Conservation (phyloP, 2,113 vertebrate species). For the Hiodon alosoides region DNA sequence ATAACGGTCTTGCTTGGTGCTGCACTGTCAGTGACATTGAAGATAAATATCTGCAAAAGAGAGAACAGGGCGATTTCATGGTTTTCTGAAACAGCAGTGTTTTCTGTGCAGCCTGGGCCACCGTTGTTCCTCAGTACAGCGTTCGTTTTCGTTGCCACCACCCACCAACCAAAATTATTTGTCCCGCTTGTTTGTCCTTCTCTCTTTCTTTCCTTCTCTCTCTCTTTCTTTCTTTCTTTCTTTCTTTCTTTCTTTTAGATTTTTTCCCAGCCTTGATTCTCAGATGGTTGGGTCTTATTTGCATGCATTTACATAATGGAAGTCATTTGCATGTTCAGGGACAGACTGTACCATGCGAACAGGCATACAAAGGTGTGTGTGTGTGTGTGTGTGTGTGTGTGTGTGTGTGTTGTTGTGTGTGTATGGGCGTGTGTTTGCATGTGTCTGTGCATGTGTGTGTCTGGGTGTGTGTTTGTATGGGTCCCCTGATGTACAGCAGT, state of each 20-base stretch:
- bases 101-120: constrained; percentile 49
- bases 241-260: constrained; percentile 61
- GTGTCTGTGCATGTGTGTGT: constrained; percentile 5
- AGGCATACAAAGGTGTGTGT: constrained; percentile 76
- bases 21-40: neutral
- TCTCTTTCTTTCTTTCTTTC: constrained; percentile 65
- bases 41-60: neutral
- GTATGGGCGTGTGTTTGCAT: constrained; percentile 21
- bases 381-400: constrained; percentile 27
- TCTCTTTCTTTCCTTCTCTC: constrained; percentile 45
- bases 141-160: constrained; percentile 60
- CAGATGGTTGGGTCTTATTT: constrained; percentile 97
- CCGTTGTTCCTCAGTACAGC: constrained; percentile 48
- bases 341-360: constrained; percentile 92
- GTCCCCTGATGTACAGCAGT: neutral
- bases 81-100: constrained; percentile 35
- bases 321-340: constrained; percentile 97
- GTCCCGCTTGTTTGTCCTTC: constrained; percentile 31
- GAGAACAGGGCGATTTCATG: constrained; percentile 15
- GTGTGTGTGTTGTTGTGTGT: constrained; percentile 20
- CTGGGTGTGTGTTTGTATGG: too few relatives aligned
- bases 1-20: neutral
- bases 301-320: constrained; percentile 99
- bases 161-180: constrained; percentile 61
- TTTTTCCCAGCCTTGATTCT: constrained; percentile 70